Conservation (phyloP, 2,888 invertebrate species). For the Ceratothoa steindachneri region DNA sequence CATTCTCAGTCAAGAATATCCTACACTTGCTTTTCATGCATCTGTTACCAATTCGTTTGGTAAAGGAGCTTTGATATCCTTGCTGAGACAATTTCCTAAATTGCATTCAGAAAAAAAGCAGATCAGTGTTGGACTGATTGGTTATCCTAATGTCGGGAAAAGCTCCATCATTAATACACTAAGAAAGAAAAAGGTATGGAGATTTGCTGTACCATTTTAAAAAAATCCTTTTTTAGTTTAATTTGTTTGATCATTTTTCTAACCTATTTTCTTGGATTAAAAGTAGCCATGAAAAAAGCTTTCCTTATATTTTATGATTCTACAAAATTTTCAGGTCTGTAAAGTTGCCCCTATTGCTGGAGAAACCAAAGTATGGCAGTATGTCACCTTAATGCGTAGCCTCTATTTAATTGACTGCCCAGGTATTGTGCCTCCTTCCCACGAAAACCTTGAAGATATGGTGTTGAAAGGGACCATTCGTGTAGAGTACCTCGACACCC, state of each 20-base stretch:
- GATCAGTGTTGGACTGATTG: conserved; percentile 97
- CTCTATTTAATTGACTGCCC: conserved; percentile 98
- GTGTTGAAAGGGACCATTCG: conserved; percentile 96
- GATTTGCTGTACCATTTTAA: not conserved
- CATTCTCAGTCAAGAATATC: conserved; percentile 87
- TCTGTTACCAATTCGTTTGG: conserved; percentile 98
- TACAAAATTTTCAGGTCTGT: conserved; percentile 83
- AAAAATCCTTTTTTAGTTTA: not conserved
- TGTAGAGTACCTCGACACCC: conserved; percentile 86
- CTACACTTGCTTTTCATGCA: conserved; percentile 97
- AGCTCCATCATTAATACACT: conserved; percentile 97
- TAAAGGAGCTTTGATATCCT: conserved; percentile 92
- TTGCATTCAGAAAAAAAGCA: conserved; percentile 94
- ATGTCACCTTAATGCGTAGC: conserved; percentile 92
- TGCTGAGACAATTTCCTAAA: conserved; percentile 91
- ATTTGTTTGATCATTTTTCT: not conserved
- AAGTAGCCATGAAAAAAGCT: no score
- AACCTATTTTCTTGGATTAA: no score
- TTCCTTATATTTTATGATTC: no score
- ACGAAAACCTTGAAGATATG: conserved; percentile 76
- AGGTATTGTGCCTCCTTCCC: conserved; percentile 91
- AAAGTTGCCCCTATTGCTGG: conserved; percentile 98
- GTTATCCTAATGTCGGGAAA: conserved; percentile 98
- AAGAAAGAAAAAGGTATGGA: conserved; percentile 65
- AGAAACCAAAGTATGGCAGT: conserved; percentile 98